Base-by-base conservation (phyloP, 2,888 invertebrate species). In the Balanococcus diminutus region DNA sequence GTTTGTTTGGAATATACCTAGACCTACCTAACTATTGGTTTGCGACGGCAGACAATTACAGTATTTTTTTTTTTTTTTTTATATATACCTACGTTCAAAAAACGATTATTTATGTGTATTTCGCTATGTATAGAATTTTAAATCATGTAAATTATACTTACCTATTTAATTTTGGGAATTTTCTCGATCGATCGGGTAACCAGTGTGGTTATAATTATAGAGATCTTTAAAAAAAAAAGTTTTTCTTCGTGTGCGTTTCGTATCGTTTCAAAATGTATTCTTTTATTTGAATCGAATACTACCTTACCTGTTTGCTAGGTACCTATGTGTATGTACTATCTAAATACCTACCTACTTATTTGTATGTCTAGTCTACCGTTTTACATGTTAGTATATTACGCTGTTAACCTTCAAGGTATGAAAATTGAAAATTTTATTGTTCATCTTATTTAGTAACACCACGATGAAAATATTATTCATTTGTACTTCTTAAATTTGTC, bases 111-210 rank as follows among this genome's bases (percentile, higher is more conserved):
- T 72, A 31, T 28, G 75, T 36, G 32, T 79, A 31, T 79, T 19
- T 28, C 16, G 36, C 31, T 79, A 79, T 79, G 36, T 79, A 36
- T 79, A 79, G 75, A 28, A 36, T 79, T 61, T 32, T 19, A 79
- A 79, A 36, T 36, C n/a, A 19, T 79, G 75, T 79, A 79, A 79
- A 79, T 32, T 36, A 67, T 67, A 72, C 9, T 2, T 61, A 61
- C n/a, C n/a, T 75, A 32, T 36, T 79, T 79, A 79, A 79, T 36
- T 36, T 36, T 79, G 36, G 75, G 25, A 79, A 25, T 36, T 79
- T n/a, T 19, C n/a, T n/a, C n/a, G n/a, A n/a, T n/a, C 36, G 36
- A 28, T 79, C 75, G 75, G 75, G 75, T 79, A 79, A 79, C 75
- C 75, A 79, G 75, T 36, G 36, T 79, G 32, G 75, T 36, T 79